These are phyloP conservation scores for Clinocottus analis DNA, from an alignment of 2,113 vertebrate genomes.

Conservation along the genomic window DNA sequence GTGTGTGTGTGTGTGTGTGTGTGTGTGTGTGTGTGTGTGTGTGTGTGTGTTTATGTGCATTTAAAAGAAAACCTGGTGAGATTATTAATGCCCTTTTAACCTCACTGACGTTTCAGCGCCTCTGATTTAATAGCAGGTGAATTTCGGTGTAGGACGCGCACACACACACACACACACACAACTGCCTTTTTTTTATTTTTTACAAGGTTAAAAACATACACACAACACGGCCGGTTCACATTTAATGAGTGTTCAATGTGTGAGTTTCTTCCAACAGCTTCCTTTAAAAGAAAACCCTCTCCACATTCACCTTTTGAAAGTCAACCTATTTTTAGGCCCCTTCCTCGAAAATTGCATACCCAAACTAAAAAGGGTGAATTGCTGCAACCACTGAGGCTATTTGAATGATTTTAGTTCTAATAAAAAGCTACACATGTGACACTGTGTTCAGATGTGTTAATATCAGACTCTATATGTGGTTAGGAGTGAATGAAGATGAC, in stretches of 20 bases:
- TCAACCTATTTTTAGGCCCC: too few species aligned
- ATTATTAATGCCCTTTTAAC: conserved; percentile 37
- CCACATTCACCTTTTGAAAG: conserved; percentile 30
- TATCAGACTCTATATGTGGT: too few species aligned
- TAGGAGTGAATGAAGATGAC: too few species aligned
- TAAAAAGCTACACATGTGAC: too few species aligned
- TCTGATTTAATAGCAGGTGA: conserved; percentile 48
- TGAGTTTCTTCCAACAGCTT: conserved; percentile 28
- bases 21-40: background rate
- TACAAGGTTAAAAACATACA: too few species aligned
- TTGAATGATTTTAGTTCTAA: too few species aligned
- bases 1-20: background rate
- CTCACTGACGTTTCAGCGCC: conserved; percentile 7
- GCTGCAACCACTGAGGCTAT: too few species aligned
- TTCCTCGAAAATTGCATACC: too few species aligned
- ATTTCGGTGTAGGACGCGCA: conserved; percentile 10
- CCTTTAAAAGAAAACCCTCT: conserved; percentile 22
- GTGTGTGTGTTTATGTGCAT: conserved; percentile 7
- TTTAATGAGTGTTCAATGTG: conserved; percentile 39
- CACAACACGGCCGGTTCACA: background rate
- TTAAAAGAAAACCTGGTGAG: conserved; percentile 40
- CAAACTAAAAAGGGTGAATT: too few species aligned
- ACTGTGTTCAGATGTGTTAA: too few species aligned
- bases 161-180: background rate
- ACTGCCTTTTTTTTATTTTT: background rate